phyloP scores from a whole-genome alignment of 2,888 invertebrate species.

The Tridacna crocea region DNA sequence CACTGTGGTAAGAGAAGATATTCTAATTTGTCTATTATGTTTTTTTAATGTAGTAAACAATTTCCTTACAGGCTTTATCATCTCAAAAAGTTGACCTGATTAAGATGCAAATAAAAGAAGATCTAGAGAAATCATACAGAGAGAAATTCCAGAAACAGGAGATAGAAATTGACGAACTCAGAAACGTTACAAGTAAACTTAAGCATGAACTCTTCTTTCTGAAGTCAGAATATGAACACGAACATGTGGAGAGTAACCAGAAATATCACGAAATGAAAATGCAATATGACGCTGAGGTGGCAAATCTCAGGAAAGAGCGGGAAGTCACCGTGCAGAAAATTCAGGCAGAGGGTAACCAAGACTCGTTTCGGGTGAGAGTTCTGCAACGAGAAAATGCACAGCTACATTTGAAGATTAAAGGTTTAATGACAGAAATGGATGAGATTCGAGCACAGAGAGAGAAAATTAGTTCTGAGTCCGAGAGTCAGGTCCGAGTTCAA shows the following conservation, averaged over 20 bases:
- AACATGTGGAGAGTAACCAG: slow-evolving; percentile 75
- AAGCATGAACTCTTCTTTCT: slow-evolving; percentile 82
- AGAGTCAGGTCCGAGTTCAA: slow-evolving; percentile 79
- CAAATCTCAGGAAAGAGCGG: slow-evolving; percentile 81
- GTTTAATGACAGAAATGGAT: slow-evolving; percentile 81
- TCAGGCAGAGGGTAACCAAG: slow-evolving; percentile 76
- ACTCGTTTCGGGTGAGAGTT: slow-evolving; percentile 77
- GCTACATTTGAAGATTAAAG: slow-evolving; percentile 80
- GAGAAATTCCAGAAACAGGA: slow-evolving; percentile 78
- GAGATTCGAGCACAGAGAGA: slow-evolving; percentile 81
- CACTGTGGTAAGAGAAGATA: no score
- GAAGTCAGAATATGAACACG: slow-evolving; percentile 83
- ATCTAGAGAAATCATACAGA: slow-evolving; percentile 78
- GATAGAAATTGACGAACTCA: slow-evolving; percentile 78
- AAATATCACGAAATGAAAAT: slow-evolving; percentile 80
- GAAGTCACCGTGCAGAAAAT: slow-evolving; percentile 77
- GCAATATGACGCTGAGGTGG: slow-evolving; percentile 82
- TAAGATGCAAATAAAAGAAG: slow-evolving; percentile 77
- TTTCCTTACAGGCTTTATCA: slow-evolving; percentile 73
- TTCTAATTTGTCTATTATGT: no score
- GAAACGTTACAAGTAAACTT: slow-evolving; percentile 78
- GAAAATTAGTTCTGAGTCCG: slow-evolving; percentile 79
- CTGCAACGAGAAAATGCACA: slow-evolving; percentile 83
- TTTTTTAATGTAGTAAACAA: no score
- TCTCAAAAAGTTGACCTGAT: slow-evolving; percentile 80